Percentiles rank a stretch among this genome's conserved stretches.
These are phyloP conservation scores for Dendrocopos noguchii DNA, from an alignment of 2,113 vertebrate species.

Conservation along the genomic window DNA sequence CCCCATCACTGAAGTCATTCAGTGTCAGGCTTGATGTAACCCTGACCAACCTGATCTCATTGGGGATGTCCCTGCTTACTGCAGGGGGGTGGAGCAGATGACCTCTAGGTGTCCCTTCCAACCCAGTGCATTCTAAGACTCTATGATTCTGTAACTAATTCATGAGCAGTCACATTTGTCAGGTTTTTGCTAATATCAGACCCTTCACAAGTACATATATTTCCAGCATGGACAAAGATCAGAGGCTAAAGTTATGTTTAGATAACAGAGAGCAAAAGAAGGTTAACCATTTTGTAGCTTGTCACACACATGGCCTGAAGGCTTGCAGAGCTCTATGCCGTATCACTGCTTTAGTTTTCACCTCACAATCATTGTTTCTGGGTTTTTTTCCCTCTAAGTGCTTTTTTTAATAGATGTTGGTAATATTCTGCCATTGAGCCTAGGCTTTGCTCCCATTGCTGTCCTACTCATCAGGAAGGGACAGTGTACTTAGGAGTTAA, in stretches of 20 bases:
- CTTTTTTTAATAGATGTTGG: not conserved
- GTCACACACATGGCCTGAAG: accelerated
- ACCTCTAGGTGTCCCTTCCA: too few relatives aligned
- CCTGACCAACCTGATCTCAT: too few relatives aligned
- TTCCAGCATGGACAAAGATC: not conserved
- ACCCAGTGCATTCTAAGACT: too few relatives aligned
- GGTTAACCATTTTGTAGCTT: not conserved
- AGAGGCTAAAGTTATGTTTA: not conserved
- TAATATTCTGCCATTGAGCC: not conserved
- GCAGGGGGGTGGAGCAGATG: too few relatives aligned
- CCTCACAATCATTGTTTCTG: not conserved
- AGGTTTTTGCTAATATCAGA: not conserved
- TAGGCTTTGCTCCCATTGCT: not conserved
- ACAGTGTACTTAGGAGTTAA: not conserved
- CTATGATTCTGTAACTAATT: not conserved
- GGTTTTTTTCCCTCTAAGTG: accelerated
- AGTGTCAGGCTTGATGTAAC: too few relatives aligned
- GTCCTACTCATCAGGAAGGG: not conserved
- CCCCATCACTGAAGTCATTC: too few relatives aligned
- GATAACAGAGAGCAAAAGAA: not conserved
- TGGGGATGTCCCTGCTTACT: too few relatives aligned
- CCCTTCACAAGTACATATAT: not conserved
- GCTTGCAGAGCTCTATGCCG: not conserved
- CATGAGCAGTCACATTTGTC: not conserved
- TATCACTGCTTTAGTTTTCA: not conserved